phyloP scores from a whole-genome alignment of 2,113 vertebrate genomes.

The Leucosticte australis region DNA sequence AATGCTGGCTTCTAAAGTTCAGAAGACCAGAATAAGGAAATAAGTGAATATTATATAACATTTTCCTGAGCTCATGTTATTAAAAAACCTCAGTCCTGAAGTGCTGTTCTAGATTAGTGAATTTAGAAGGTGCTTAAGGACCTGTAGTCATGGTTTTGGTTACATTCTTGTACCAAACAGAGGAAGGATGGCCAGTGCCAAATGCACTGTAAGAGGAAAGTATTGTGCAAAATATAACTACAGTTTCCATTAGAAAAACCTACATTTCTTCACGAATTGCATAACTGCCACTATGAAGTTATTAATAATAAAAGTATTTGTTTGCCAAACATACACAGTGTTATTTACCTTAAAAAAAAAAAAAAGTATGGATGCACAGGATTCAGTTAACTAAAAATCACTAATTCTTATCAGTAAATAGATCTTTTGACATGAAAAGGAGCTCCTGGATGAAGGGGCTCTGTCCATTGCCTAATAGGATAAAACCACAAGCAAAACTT shows the following conservation, averaged over 20 bases:
- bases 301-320: constrained; percentile 11
- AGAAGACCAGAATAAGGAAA: neutral
- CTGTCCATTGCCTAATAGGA: neutral
- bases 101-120: neutral
- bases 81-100: neutral
- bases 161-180: neutral
- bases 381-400: constrained; percentile 30
- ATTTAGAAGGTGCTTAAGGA: neutral
- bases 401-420: neutral
- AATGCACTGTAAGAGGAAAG: neutral
- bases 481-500: neutral
- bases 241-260: neutral
- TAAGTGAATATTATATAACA: neutral
- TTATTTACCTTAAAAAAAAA: neutral
- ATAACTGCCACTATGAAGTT: neutral
- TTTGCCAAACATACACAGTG: neutral
- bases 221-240: neutral
- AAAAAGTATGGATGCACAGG: neutral
- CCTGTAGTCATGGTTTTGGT: neutral
- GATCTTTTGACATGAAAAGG: neutral
- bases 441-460: neutral
- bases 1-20: neutral
- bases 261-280: constrained; percentile 7
- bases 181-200: neutral
- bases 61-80: neutral